Conservation (phyloP, 2,113 vertebrate genomes). For the Mystacornis crossleyi region DNA sequence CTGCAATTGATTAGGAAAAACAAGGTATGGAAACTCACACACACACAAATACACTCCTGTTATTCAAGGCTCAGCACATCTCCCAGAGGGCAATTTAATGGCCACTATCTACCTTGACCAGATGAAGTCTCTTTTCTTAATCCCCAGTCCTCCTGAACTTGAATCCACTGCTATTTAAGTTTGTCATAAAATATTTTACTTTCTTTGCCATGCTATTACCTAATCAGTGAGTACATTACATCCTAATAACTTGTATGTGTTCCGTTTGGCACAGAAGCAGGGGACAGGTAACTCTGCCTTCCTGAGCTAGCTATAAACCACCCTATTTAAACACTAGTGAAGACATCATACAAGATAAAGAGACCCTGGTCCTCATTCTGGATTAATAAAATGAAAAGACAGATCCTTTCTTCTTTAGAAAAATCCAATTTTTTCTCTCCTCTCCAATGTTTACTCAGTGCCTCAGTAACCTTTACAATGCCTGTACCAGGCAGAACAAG, state of each 20-base stretch:
- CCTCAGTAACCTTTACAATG: background rate
- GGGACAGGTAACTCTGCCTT: background rate
- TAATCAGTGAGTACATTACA: conserved; percentile 5
- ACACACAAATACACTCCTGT: background rate
- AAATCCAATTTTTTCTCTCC: background rate
- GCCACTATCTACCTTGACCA: background rate
- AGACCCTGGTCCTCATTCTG: background rate
- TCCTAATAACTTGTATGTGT: background rate
- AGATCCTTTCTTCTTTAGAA: background rate
- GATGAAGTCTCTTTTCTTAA: conserved; percentile 25
- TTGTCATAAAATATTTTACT: conserved; percentile 15
- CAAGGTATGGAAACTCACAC: background rate
- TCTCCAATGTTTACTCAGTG: background rate
- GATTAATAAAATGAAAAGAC: background rate
- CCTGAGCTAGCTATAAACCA: background rate
- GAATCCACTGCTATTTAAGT: conserved; percentile 30
- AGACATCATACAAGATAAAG: background rate
- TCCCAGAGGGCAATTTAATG: conserved; percentile 10
- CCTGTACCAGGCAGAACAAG: background rate
- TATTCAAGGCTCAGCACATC: background rate
- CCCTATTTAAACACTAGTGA: background rate
- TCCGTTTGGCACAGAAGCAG: background rate
- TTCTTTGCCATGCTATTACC: background rate
- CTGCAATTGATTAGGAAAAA: background rate
- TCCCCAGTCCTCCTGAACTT: background rate